Evolutionary conservation across 2,113 vertebrate genomes (phyloP), one percentile per base, ranked within the genome.

Genomic region (Halichoeres trimaculatus): DNA sequence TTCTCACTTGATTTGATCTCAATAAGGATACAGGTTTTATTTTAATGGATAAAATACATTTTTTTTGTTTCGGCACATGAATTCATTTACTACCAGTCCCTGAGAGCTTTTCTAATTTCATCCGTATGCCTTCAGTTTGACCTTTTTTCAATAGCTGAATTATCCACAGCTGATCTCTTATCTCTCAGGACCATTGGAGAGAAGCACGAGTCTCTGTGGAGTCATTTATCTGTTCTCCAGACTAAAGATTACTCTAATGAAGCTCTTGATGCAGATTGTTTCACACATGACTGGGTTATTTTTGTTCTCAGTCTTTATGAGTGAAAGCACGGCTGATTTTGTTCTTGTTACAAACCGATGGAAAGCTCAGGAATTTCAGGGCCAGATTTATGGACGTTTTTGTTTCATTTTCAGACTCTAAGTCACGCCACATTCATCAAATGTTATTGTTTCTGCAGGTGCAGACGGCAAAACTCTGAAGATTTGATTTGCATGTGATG

Each of bases 401-500:
- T 14, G 58, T 83, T 76, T 70, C 14, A 41, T 67, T 87, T 58
- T 51, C 34, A 41, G 19, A 65, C 70, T 55, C 52, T 30, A 48
- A 78, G 77, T 60, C 40, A 56, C 36, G 7, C 40, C 26, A 12
- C 53, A 43, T 72, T 85, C 61, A 74, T 66, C 11, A 50, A 47
- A 63, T 70, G 57, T 86, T 85, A 53, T 82, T 92, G 84, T 89
- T 81, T 91, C 81, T 80, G 73, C 90, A 93, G 93, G 89, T 89
- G 79, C 76, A 87, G 82, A 89, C 91, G 78, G 76, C 81, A 85
- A 81, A 86, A 91, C 92, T 91, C 91, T 60, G 80, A 90, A 91
- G 88, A 89, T 92, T 89, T 88, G 71, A 93, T 93, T 91, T 90
- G 86, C 80, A 87, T 93, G 93, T 92, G 90, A 94, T 93, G 93